A percentile compares a stretch with the other conserved stretches of the same genome.
Conservation (phyloP, 2,797 vertebrate species). For the Oceanodroma leucorhoa region DNA sequence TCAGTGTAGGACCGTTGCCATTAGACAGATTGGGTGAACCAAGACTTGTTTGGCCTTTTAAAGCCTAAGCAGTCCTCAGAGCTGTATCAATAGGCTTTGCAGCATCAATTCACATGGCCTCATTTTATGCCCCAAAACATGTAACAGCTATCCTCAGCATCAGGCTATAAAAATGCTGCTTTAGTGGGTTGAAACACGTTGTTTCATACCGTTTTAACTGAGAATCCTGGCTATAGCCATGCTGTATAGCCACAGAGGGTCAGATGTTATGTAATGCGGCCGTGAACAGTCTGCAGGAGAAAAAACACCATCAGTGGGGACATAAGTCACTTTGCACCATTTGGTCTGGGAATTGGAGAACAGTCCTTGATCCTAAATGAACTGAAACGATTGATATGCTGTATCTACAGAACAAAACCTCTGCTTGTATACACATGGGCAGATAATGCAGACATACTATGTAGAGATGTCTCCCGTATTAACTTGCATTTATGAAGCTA, state of each 20-base stretch:
- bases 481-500: not conserved
- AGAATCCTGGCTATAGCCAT: not conserved
- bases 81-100: not conserved
- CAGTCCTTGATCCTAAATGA: conserved; percentile 20
- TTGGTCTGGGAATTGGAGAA: not conserved
- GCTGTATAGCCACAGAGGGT: not conserved
- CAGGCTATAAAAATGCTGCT: not conserved
- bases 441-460: not conserved
- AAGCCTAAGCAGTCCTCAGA: not conserved
- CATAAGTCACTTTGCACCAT: not conserved
- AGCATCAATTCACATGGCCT: not conserved
- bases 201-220: not conserved
- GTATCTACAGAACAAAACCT: not conserved
- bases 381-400: not conserved
- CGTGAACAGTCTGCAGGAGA: not conserved
- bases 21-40: not conserved
- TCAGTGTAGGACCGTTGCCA: not conserved
- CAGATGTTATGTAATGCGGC: not conserved
- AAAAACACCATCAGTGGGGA: rapidly evolving
- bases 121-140: not conserved
- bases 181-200: not conserved
- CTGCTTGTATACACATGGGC: not conserved
- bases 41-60: not conserved
- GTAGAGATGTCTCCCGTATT: not conserved
- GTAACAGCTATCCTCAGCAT: not conserved